Evolutionary conservation across 1,140 invertebrate species (phyloP).

Genomic region (Procambarus clarkii): DNA sequence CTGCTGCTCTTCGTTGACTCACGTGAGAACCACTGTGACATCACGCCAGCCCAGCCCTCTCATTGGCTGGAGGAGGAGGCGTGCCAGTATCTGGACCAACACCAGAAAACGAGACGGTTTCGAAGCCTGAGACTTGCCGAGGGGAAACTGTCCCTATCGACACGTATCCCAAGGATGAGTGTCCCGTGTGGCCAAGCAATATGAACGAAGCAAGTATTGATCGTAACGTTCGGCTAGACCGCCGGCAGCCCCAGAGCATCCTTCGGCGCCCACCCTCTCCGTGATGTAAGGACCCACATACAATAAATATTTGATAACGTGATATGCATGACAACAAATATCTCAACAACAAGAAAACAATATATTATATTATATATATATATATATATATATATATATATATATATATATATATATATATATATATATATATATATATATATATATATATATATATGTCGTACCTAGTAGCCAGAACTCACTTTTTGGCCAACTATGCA

Average conservation of each 20-base stretch:
- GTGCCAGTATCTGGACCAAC: constrained; percentile 34
- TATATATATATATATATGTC: constrained; percentile 23
- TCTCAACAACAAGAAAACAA: too few relatives aligned
- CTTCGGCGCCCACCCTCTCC: neutral
- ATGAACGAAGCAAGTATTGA: neutral
- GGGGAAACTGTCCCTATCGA: neutral
- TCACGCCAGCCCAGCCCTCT: constrained; percentile 5
- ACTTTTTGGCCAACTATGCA: too few relatives aligned
- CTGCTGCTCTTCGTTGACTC: neutral
- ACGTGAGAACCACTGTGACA: constrained; percentile 15
- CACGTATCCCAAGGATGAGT: neutral
- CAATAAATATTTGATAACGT: too few relatives aligned
- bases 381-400: too few relatives aligned
- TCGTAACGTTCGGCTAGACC: neutral
- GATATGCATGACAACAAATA: too few relatives aligned
- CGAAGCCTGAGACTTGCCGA: neutral
- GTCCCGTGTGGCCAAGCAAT: neutral
- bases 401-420: too few relatives aligned
- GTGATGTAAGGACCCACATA: too few relatives aligned
- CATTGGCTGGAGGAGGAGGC: constrained; percentile 61
- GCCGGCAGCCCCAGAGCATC: neutral
- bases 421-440: neutral
- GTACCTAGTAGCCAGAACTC: too few relatives aligned
- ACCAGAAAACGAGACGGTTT: constrained; percentile 28
- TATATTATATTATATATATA: too few relatives aligned